Evolutionary conservation across 2,888 invertebrate species (phyloP), one percentile per base, ranked within the genome.

Genomic region (Aphodius granarius): DNA sequence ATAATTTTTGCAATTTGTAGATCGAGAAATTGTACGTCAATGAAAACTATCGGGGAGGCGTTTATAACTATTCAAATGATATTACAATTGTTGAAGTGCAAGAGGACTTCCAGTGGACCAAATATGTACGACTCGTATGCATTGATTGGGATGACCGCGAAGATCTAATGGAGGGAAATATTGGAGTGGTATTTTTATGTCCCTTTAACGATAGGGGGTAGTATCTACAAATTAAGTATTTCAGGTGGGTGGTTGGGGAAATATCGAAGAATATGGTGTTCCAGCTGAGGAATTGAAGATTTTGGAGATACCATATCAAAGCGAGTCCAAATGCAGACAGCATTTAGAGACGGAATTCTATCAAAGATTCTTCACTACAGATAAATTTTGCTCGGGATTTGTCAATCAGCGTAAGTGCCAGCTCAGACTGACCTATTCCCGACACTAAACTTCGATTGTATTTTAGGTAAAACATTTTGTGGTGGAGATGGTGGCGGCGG

Each of bases 401-500:
- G 18, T 74, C 6, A 66, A 78, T 65, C n/a, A 71, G 64, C 75
- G 81, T 81, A 75, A 78, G n/a, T n/a, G n/a, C n/a, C n/a, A n/a
- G n/a, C n/a, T n/a, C n/a, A n/a, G n/a, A n/a, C n/a, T n/a, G n/a
- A n/a, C n/a, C n/a, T n/a, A n/a, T n/a, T n/a, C n/a, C n/a, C n/a
- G n/a, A n/a, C n/a, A n/a, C n/a, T n/a, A n/a, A n/a, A n/a, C n/a
- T n/a, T n/a, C n/a, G n/a, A n/a, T n/a, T n/a, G n/a, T n/a, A n/a
- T 81, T 81, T 65, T 77, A 88, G 88, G 87, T 75, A 85, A 86
- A 16, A 82, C 87, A 1, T 88, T 88, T 15, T 89, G 89, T 74
- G 83, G 85, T 65, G 89, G 89, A 3, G 89, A 89, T 78, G 88
- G 88, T 78, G 89, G 89, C 0, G 88, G 89, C 15, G 88, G 87